These are phyloP conservation scores for Heliconius himera DNA, from an alignment of 1,140 invertebrate species.

Conservation along the genomic window DNA sequence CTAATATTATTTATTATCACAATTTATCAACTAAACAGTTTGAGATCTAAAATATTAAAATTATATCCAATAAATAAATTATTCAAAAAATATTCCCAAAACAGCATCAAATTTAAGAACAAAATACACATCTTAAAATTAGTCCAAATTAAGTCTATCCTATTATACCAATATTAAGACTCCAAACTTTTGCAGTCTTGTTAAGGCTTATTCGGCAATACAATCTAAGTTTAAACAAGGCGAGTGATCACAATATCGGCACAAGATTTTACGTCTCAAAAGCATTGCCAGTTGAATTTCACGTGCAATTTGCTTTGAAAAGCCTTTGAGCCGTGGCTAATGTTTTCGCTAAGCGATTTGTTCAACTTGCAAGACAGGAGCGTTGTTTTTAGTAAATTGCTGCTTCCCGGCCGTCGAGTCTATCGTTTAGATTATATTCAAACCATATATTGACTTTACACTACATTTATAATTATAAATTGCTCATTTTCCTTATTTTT, in stretches of 20 bases:
- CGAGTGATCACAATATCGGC: conserved; percentile 47
- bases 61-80: too few species aligned
- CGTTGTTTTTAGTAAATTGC: conserved; percentile 65
- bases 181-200: conserved; percentile 27
- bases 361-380: conserved; percentile 65
- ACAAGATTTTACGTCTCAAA: conserved; percentile 50
- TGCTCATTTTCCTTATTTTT: background rate
- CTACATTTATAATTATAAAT: background rate
- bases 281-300: conserved; percentile 68
- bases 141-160: background rate
- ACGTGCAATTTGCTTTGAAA: conserved; percentile 74
- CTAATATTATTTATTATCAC: too few species aligned
- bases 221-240: conserved; percentile 45
- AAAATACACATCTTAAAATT: background rate
- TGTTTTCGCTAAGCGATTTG: conserved; percentile 76
- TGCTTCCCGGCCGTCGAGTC: conserved; percentile 28
- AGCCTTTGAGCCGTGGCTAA: conserved; percentile 74
- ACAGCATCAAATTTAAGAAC: background rate
- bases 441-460: background rate
- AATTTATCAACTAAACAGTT: too few species aligned
- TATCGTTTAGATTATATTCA: conserved; percentile 9
- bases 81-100: too few species aligned
- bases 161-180: conserved; percentile 24
- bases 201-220: conserved; percentile 39
- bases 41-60: too few species aligned